phyloP scores from a whole-genome alignment of 2,113 vertebrate genomes.

The Podarcis raffonei region DNA sequence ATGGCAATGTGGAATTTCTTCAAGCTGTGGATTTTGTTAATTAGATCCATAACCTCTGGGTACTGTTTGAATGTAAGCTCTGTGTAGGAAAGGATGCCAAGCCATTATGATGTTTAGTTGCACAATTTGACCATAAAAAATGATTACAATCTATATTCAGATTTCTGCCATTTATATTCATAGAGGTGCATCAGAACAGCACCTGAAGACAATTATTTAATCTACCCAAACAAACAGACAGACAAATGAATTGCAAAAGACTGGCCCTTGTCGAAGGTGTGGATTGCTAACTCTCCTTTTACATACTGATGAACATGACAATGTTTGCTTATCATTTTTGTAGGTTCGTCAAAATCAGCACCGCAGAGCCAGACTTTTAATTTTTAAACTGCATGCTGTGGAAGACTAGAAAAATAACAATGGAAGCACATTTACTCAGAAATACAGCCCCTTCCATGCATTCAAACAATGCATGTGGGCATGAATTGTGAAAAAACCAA shows the following conservation, averaged over 20 bases:
- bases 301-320: neutral
- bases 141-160: neutral
- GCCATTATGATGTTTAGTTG: neutral
- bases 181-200: neutral
- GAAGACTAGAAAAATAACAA: neutral
- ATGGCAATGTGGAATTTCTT: neutral
- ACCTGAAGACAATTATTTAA: constrained; percentile 13
- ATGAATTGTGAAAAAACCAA: too few species aligned
- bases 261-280: neutral
- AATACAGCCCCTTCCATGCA: neutral
- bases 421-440: neutral
- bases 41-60: constrained; percentile 9
- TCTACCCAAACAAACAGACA: neutral
- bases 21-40: constrained; percentile 23
- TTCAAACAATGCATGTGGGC: too few species aligned
- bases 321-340: neutral
- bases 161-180: constrained; percentile 13
- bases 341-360: neutral
- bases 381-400: neutral
- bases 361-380: neutral
- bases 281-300: neutral
- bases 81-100: neutral
- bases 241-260: neutral
- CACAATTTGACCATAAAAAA: neutral
- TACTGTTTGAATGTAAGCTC: neutral